Conservation (phyloP, 2,797 vertebrate genomes). For the Acanthopagrus latus region DNA sequence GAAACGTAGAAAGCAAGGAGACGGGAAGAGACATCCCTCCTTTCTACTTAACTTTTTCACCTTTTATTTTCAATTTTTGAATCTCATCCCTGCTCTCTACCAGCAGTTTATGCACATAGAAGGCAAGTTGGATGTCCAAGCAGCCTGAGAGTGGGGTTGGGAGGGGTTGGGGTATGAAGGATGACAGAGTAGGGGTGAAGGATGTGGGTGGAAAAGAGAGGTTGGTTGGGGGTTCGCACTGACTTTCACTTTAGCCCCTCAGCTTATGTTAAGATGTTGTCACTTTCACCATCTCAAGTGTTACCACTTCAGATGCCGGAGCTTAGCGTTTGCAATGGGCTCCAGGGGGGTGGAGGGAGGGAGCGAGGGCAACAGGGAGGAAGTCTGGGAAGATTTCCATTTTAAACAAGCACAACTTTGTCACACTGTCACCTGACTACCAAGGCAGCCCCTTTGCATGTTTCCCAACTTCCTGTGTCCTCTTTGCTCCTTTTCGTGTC, state of each 20-base stretch:
- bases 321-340: slow-evolving; percentile 81
- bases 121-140: slow-evolving; percentile 45
- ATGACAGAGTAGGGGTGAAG: slow-evolving; percentile 57
- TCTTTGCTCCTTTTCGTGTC: slow-evolving; percentile 63
- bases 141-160: slow-evolving; percentile 18
- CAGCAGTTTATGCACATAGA: slow-evolving; percentile 48
- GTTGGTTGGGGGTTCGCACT: slow-evolving; percentile 67
- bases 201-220: slow-evolving; percentile 71
- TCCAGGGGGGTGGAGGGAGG: slow-evolving; percentile 49
- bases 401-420: slow-evolving; percentile 83
- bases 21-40: slow-evolving; percentile 20
- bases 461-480: slow-evolving; percentile 76
- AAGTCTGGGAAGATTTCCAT: slow-evolving; percentile 83
- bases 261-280: slow-evolving; percentile 88
- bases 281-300: slow-evolving; percentile 88
- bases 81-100: slow-evolving; percentile 51
- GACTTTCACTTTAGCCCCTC: slow-evolving; percentile 81
- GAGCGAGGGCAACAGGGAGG: slow-evolving; percentile 70
- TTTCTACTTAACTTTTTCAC: slow-evolving; percentile 29
- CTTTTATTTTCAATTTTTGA: slow-evolving; percentile 23
- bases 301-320: slow-evolving; percentile 86
- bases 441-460: slow-evolving; percentile 65
- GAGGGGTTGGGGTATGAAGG: slow-evolving; percentile 20
- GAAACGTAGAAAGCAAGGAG: slow-evolving; percentile 62
- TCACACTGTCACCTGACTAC: slow-evolving; percentile 77